Evolutionary conservation across 2,113 vertebrate genomes (phyloP).

Genomic region (Rhinogobius similis): DNA sequence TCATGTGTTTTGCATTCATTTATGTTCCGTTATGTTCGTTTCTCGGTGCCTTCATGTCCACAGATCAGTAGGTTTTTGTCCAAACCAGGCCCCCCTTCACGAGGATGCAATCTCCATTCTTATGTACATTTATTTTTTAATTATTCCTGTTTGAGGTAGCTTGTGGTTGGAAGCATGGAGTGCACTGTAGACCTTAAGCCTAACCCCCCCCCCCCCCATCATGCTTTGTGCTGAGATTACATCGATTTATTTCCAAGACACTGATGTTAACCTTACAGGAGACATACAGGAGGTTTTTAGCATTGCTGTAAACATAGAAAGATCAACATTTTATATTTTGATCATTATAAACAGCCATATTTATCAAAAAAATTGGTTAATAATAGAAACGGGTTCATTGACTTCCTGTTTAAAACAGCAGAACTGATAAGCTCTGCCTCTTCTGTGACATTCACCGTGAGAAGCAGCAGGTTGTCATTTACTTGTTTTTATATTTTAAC

Average conservation of each 20-base stretch:
- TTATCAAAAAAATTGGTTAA: too few species aligned
- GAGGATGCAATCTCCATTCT: neutral
- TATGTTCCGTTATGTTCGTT: neutral
- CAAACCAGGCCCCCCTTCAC: neutral
- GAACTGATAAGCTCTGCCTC: too few species aligned
- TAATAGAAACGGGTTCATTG: too few species aligned
- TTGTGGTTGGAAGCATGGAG: neutral
- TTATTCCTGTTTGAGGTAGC: neutral
- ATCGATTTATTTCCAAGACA: neutral
- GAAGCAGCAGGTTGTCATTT: too few species aligned
- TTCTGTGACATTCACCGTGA: too few species aligned
- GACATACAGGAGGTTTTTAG: too few species aligned
- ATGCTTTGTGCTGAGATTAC: neutral
- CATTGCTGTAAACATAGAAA: too few species aligned
- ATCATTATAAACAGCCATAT: too few species aligned
- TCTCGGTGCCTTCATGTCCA: slow-evolving; percentile 1
- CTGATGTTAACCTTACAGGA: neutral
- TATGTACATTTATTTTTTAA: neutral
- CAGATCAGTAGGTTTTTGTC: neutral
- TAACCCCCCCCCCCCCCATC: too few species aligned
- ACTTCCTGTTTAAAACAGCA: too few species aligned
- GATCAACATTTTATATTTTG: too few species aligned
- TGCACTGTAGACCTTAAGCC: neutral
- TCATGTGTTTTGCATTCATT: slow-evolving; percentile 54
- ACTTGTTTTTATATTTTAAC: too few species aligned